A percentile compares a stretch with the other conserved stretches of the same genome.
These are phyloP conservation scores for Typhlichthys subterraneus DNA, from an alignment of 2,797 vertebrate species.

Conservation along the genomic window DNA sequence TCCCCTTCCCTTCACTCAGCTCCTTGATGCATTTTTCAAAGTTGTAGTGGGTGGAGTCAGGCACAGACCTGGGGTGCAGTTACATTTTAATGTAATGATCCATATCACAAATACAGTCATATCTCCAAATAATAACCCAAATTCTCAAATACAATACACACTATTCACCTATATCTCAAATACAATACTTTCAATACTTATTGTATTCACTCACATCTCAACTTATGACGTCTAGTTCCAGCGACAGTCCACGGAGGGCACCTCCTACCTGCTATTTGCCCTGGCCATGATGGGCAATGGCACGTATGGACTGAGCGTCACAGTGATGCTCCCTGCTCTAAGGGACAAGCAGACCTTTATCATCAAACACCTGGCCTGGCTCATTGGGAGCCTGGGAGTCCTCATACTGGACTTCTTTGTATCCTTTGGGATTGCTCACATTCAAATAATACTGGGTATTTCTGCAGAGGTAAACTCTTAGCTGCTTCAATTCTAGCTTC, in stretches of 20 bases:
- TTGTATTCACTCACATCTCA: background rate
- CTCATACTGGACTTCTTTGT: conserved; percentile 75
- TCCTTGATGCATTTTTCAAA: too few species aligned
- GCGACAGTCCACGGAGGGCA: conserved; percentile 74
- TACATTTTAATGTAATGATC: too few species aligned
- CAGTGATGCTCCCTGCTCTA: conserved; percentile 69
- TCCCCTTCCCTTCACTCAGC: too few species aligned
- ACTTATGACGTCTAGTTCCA: conserved; percentile 49
- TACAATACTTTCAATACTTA: too few species aligned
- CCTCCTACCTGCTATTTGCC: conserved; percentile 71
- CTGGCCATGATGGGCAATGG: conserved; percentile 75
- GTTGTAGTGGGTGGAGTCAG: too few species aligned
- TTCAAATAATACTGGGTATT: background rate
- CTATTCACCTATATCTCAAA: too few species aligned
- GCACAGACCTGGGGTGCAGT: too few species aligned
- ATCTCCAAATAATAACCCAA: too few species aligned
- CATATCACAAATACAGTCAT: too few species aligned
- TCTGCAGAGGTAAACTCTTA: too few species aligned
- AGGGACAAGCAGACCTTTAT: conserved; percentile 56
- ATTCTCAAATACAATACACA: too few species aligned
- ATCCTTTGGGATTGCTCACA: conserved; percentile 56
- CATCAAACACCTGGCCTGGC: conserved; percentile 75
- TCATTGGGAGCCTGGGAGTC: conserved; percentile 76
- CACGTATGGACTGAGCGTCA: conserved; percentile 66
- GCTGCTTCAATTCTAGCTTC: too few species aligned